Conservation (phyloP, 2,113 vertebrate genomes). For the Gnathonemus longibarbis region DNA sequence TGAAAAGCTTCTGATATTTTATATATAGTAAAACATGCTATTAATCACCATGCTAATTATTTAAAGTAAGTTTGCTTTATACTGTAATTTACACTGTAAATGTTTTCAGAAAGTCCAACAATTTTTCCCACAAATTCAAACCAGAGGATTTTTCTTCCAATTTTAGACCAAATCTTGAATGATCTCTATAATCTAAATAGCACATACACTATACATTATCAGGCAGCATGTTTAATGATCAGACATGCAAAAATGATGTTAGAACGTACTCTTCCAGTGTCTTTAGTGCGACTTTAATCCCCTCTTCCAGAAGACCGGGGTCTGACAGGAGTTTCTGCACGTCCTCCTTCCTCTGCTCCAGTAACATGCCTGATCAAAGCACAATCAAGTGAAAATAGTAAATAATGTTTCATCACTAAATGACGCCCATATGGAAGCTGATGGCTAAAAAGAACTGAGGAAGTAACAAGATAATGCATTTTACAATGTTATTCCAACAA, state of each 20-base stretch:
- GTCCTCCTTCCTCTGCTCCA: slow-evolving; percentile 61
- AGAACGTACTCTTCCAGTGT: slow-evolving; percentile 55
- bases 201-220: neutral
- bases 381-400: neutral
- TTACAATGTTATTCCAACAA: neutral
- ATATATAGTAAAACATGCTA: neutral
- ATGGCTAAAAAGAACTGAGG: neutral
- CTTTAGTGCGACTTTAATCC: slow-evolving; percentile 54
- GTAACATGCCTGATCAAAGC: slow-evolving; percentile 58
- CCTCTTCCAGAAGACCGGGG: slow-evolving; percentile 52
- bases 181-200: neutral
- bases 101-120: neutral
- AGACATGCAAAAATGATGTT: neutral
- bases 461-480: neutral
- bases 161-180: neutral
- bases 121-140: neutral
- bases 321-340: slow-evolving; percentile 58
- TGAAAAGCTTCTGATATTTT: neutral
- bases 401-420: neutral
- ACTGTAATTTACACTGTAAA: neutral
- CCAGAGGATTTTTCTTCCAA: neutral
- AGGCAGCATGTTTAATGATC: neutral
- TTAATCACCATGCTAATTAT: neutral
- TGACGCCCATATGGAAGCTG: neutral
- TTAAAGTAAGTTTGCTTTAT: neutral